These are phyloP conservation scores for Trissoscelio sp. DNA, from an alignment of 2,888 invertebrate genomes.

Conservation along the genomic window DNA sequence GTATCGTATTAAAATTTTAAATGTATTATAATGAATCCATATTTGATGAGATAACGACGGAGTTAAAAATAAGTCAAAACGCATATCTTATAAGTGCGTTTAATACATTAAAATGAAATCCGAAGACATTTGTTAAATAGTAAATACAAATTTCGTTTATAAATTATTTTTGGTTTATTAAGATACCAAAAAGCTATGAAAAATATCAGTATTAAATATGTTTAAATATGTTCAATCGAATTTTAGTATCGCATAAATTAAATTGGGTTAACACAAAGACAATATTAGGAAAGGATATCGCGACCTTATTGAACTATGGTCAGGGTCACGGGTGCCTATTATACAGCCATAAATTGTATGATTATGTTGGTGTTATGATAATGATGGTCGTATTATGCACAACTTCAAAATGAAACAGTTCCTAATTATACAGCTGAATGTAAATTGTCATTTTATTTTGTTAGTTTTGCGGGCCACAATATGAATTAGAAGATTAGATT, in stretches of 20 bases:
- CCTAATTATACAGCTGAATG: conserved; percentile 57
- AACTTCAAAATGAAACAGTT: conserved; percentile 59
- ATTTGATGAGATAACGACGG: conserved; percentile 54
- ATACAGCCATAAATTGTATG: conserved; percentile 75
- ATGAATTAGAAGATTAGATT: conserved; percentile 40
- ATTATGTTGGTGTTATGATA: conserved; percentile 73
- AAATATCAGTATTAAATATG: conserved; percentile 79
- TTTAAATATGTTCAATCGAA: conserved; percentile 8
- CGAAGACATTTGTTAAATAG: conserved; percentile 1
- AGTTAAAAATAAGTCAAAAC: conserved; percentile 35
- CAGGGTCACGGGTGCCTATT: conserved; percentile 66
- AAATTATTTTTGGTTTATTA: too few relatives aligned
- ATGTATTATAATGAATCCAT: conserved; percentile 56
- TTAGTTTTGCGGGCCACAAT: conserved; percentile 31
- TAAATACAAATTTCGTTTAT: conserved; percentile 13
- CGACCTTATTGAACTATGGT: conserved; percentile 69
- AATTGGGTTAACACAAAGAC: conserved; percentile 70
- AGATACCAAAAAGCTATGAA: conserved; percentile 74
- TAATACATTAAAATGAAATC: conserved; percentile 45
- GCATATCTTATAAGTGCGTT: conserved; percentile 40
- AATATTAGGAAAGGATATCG: conserved; percentile 70
- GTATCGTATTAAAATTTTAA: conserved; percentile 60
- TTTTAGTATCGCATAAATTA: conserved; percentile 69
- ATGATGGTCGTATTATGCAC: conserved; percentile 67
- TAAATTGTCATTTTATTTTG: conserved; percentile 59